Conservation (phyloP, 2,113 vertebrate species). For the Recurvirostra avosetta region DNA sequence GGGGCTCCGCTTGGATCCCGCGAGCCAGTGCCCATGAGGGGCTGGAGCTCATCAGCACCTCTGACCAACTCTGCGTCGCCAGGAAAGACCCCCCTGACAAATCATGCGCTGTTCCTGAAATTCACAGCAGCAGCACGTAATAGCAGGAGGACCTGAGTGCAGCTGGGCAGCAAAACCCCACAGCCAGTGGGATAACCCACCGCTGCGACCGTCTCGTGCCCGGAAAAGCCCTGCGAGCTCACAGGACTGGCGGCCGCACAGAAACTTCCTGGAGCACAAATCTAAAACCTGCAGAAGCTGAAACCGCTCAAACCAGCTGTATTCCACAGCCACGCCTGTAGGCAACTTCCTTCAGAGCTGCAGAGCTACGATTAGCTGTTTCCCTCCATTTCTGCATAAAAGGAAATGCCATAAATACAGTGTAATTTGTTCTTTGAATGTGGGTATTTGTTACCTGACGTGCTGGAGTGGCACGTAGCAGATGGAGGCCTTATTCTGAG, state of each 20-base stretch:
- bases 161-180: not conserved
- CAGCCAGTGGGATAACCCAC: not conserved
- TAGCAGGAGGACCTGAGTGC: not conserved
- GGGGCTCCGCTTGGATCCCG: not conserved
- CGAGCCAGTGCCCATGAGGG: not conserved
- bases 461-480: not conserved
- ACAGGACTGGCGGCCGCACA: not conserved
- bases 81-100: not conserved
- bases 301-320: not conserved
- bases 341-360: not conserved
- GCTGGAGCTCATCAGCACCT: not conserved
- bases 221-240: not conserved
- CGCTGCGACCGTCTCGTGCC: not conserved
- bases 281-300: not conserved
- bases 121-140: not conserved
- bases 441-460: not conserved
- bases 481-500: not conserved
- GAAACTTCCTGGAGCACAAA: not conserved
- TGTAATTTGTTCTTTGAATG: not conserved
- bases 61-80: not conserved
- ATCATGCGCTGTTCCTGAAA: not conserved
- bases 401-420: not conserved
- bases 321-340: not conserved
- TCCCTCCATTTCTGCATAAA: not conserved
- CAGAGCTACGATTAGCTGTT: not conserved